Base-by-base conservation (phyloP, 2,888 invertebrate genomes). In the Xanthia togata region DNA sequence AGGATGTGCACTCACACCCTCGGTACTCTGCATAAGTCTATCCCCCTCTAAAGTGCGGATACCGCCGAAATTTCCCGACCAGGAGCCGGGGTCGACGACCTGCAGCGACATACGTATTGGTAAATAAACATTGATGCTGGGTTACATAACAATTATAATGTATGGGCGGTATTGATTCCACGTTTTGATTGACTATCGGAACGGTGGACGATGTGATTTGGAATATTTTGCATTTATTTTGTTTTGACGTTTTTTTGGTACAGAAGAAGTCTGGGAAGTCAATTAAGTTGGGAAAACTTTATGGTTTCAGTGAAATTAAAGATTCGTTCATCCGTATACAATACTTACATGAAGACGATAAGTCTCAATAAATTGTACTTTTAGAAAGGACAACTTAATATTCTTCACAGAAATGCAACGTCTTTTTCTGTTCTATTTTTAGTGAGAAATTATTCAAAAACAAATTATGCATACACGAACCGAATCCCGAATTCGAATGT, bases 41-140 rank as follows among this genome's bases (percentile, higher is more conserved):
- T 96, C 96, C 92, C 90, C 70, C 84, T 96, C 94, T 93, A 87
- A 90, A 93, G 84, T 90, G 91, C 96, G 96, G 93, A 92, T 91
- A 92, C 89, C 91, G 93, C 95, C 96, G 96, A 96, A 96, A 92
- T 94, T 95, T 90, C 87, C 92, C 96, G 96, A 96, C 81, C 92
- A 89, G 91, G 85, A 92, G 90, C 91, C 89, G 88, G 92, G 96
- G 94, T 96, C 95, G 93, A 90, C 89, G 95, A 94, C 94, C 96
- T 92, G 89, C 87, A 75, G 89, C 91, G 90, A 93, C 92, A 95
- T 93, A 94, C 93, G 94, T 95, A 95, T 96, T 96, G 93, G 95
- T 96, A 96, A 96, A 96, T 96, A 96, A 96, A 96, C 95, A 96
- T 93, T 94, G 93, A 90, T 92, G 84, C 86, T 89, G 86, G 62